phyloP scores from a whole-genome alignment of 2,888 invertebrate species.

The Electrophaes corylata region DNA sequence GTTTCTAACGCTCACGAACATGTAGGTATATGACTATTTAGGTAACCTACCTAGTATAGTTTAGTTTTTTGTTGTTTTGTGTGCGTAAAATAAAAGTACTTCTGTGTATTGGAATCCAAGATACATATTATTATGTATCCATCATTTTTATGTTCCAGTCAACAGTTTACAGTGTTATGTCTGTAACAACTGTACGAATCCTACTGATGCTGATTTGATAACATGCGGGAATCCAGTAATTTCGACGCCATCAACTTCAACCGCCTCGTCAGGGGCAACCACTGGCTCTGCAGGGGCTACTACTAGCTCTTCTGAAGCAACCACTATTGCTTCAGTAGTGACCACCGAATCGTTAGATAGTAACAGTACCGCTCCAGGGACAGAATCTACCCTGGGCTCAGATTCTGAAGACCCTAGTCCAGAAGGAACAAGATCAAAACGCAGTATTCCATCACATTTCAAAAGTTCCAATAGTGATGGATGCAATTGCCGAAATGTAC shows the following conservation, averaged over 20 bases:
- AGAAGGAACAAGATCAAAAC: slow-evolving; percentile 13
- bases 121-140: neutral
- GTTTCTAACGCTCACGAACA: no score
- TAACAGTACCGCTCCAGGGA: slow-evolving; percentile 11
- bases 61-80: no score
- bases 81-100: neutral
- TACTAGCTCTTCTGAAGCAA: neutral
- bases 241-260: neutral
- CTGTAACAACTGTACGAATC: slow-evolving; percentile 45
- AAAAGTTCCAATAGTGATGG: slow-evolving; percentile 6
- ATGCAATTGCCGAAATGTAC: slow-evolving; percentile 23
- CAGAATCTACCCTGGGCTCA: neutral
- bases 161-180: slow-evolving; percentile 50
- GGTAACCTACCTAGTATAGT: no score
- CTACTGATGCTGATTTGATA: slow-evolving; percentile 33
- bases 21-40: no score
- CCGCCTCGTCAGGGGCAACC: slow-evolving; percentile 19
- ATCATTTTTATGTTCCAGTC: slow-evolving; percentile 43
- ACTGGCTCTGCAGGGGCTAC: slow-evolving; percentile 15
- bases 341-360: slow-evolving; percentile 22
- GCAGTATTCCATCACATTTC: slow-evolving; percentile 5
- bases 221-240: slow-evolving; percentile 39
- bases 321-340: slow-evolving; percentile 14
- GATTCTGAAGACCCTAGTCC: neutral
- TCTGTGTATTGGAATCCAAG: no score